Percentiles rank a stretch among this genome's conserved stretches.
These are phyloP conservation scores for Epinephelus moara DNA, from an alignment of 2,113 vertebrate genomes.

Conservation along the genomic window DNA sequence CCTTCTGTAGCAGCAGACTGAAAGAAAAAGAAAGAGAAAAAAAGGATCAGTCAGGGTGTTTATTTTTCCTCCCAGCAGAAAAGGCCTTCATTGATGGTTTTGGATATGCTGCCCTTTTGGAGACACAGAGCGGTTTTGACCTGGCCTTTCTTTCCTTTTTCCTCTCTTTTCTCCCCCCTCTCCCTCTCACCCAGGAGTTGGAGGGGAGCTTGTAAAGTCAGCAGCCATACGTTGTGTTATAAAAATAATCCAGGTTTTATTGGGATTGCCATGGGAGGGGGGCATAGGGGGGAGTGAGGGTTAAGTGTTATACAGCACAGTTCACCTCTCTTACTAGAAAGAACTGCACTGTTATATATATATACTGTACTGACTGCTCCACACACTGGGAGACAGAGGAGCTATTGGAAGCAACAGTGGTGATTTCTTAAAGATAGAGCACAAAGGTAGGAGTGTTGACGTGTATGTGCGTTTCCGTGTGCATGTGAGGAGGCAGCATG, in stretches of 20 bases:
- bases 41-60: constrained; percentile 68
- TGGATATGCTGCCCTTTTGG: constrained; percentile 75
- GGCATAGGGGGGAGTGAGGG: constrained; percentile 40
- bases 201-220: constrained; percentile 80
- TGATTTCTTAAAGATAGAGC: constrained; percentile 57
- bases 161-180: neutral
- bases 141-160: constrained; percentile 57
- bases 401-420: constrained; percentile 63
- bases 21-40: constrained; percentile 59
- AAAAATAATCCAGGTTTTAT: constrained; percentile 87
- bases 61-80: constrained; percentile 80
- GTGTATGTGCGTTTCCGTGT: constrained; percentile 51
- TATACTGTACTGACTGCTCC: constrained; percentile 65
- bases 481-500: constrained; percentile 63
- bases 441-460: constrained; percentile 75
- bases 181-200: constrained; percentile 48
- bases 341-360: constrained; percentile 50
- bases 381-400: constrained; percentile 55
- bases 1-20: constrained; percentile 48
- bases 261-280: constrained; percentile 74
- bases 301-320: constrained; percentile 80
- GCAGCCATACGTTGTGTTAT: constrained; percentile 74
- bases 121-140: constrained; percentile 63
- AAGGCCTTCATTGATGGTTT: constrained; percentile 80
- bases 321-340: constrained; percentile 78